A percentile compares a stretch with the other conserved stretches of the same genome.
Evolutionary conservation across 2,113 vertebrate species (phyloP).

Genomic region (Mirounga angustirostris): DNA sequence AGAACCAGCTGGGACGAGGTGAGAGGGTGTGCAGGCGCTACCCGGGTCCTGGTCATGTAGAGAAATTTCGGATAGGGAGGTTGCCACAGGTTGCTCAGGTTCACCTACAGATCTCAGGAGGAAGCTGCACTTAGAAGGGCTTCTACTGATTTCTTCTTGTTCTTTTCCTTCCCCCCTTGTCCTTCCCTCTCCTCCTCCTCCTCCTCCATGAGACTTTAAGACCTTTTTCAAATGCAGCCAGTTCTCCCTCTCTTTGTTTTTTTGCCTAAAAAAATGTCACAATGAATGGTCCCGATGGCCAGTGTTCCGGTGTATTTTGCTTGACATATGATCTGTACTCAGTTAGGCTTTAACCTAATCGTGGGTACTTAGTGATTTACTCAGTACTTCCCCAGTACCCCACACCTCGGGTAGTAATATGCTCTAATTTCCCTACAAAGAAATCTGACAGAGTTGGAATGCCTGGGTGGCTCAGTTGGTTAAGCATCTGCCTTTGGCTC

Average conservation of each 20-base stretch:
- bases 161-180: background rate
- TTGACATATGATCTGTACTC: background rate
- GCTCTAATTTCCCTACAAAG: background rate
- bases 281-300: background rate
- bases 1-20: background rate
- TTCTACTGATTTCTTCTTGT: background rate
- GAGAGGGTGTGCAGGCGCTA: background rate
- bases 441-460: too few species aligned
- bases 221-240: background rate
- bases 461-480: background rate
- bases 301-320: background rate
- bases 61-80: accelerated
- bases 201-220: background rate
- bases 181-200: background rate
- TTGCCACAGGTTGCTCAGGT: accelerated
- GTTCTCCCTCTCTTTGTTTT: background rate
- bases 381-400: background rate
- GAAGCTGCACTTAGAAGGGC: background rate
- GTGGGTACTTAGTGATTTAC: background rate
- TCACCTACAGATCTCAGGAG: background rate
- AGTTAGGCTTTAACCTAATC: background rate
- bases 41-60: accelerated
- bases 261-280: background rate
- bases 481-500: background rate
- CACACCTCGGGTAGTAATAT: background rate